Evolutionary conservation across 2,888 invertebrate species (phyloP), one percentile per base, ranked within the genome.

Genomic region (Chironomus riparius): DNA sequence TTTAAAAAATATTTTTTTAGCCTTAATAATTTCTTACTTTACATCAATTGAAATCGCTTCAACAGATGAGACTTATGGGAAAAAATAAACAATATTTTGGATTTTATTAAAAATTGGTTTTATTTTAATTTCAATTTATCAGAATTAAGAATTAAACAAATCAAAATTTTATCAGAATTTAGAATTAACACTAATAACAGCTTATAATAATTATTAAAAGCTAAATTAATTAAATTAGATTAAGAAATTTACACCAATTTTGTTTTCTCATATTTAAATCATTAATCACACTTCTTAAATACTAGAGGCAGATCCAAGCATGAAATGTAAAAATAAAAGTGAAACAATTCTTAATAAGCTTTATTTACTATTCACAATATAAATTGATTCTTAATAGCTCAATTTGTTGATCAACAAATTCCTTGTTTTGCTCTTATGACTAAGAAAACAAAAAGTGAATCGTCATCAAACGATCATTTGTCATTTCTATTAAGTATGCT

Each of bases 391-490:
- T 24, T 74, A 74, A 74, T 74, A 48, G 74, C 74, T 68, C 74
- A 74, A 74, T 74, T 74, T 62, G 71, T 24, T 13, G 15, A 56
- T 56, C 56, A 56, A 56, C 56, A 18, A 18, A 5, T 56, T 56
- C 1, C 18, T 56, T 56, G 2, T 56, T 18, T 7, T 5, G 18
- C 56, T 56, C 56, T 18, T 28, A 72, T 6, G 12, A 2, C 13
- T 24, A 72, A 28, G 22, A 4, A 38, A 22, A 28, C 12, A 73
- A 73, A 68, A 68, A 48, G 7, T 68, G 68, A 62, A 72, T 47
- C 47, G 74, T 74, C 74, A 74, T 74, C 22, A 48, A 61, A 68
- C 12, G 48, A 47, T 74, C 74, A 74, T 74, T 74, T 74, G 74
- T 74, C 74, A 73, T 62, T 62, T 50, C 24, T 15, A 62, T 72